Evolutionary conservation across 1,140 invertebrate genomes (phyloP), one percentile per base, ranked within the genome.

Genomic region (Ostrea denselamellosa): DNA sequence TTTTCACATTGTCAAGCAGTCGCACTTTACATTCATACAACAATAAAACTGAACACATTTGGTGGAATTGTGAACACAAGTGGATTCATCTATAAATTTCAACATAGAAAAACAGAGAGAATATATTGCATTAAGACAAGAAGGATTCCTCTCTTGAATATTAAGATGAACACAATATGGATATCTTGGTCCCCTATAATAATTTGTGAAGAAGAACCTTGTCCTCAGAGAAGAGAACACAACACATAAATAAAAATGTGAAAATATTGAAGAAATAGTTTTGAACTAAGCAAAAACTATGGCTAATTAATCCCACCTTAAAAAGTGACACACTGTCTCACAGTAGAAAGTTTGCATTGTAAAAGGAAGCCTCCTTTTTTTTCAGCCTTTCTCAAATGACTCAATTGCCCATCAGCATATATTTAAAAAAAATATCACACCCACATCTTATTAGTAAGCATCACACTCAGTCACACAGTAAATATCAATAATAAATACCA

Each of bases 401-500:
- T 19, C n/a, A 17, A 5, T n/a, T 62, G 58, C 58, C 58, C 58
- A 19, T 19, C 10, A 62, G 58, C 58, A 62, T n/a, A 62, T n/a
- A 44, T 44, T 62, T 14, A 62, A 58, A 62, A 62, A n/a, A n/a
- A n/a, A n/a, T n/a, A 62, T 62, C n/a, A 62, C n/a, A 62, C 34
- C 34, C n/a, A 62, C 58, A 62, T n/a, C 14, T 25, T 77, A 77
- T 34, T 28, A 77, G 68, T 77, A 28, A 8, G 28, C 68, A 77
- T 28, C 28, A 10, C 68, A 77, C 65, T 71, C 68, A 77, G 68
- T 77, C 68, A 77, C 68, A 77, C 68, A 9, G 12, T 77, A 77
- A 34, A 25, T 77, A 77, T 77, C 68, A 77, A 77, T 25, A 77
- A 77, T 77, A 77, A 77, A 77, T 77, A 77, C 68, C 68, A 25